Percentiles rank a stretch among this genome's conserved stretches.
Conservation (phyloP, 2,113 vertebrate genomes). For the Chaetorhynchus papuensis region DNA sequence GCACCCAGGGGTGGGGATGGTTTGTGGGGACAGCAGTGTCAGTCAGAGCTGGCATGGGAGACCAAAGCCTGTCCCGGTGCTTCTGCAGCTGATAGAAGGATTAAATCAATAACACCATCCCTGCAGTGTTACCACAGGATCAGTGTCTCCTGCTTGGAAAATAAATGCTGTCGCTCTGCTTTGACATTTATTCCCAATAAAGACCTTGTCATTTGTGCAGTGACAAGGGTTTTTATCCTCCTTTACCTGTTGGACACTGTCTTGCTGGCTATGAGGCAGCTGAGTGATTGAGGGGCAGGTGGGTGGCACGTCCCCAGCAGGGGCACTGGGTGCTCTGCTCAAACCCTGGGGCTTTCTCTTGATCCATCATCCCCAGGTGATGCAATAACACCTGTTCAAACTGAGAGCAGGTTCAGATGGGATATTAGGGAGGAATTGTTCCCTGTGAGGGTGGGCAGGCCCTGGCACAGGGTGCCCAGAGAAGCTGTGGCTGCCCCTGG, state of each 20-base stretch:
- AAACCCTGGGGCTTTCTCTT: not conserved
- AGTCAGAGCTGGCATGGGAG: not conserved
- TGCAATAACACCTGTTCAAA: not conserved
- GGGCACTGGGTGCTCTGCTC: not conserved
- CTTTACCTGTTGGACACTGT: not conserved
- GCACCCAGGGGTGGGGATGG: accelerated
- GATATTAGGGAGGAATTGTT: not conserved
- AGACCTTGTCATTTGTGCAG: not conserved
- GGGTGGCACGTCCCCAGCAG: accelerated
- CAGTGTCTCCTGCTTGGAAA: not conserved
- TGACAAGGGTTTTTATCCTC: not conserved
- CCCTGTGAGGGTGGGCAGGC: accelerated
- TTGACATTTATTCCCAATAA: conserved; percentile 50
- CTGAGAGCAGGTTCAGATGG: not conserved
- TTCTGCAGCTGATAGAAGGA: not conserved
- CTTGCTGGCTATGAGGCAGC: not conserved
- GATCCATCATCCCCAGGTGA: not conserved
- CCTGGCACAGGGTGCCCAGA: not conserved
- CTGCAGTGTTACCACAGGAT: not conserved
- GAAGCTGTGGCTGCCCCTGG: not conserved
- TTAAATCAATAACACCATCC: not conserved
- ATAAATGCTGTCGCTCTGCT: not conserved
- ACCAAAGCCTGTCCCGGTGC: not conserved
- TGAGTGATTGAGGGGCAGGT: not conserved
- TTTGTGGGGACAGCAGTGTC: not conserved